A percentile compares a stretch with the other conserved stretches of the same genome.
Evolutionary conservation across 2,797 vertebrate species (phyloP).

Genomic region (Pseudotriccus pelzelni): DNA sequence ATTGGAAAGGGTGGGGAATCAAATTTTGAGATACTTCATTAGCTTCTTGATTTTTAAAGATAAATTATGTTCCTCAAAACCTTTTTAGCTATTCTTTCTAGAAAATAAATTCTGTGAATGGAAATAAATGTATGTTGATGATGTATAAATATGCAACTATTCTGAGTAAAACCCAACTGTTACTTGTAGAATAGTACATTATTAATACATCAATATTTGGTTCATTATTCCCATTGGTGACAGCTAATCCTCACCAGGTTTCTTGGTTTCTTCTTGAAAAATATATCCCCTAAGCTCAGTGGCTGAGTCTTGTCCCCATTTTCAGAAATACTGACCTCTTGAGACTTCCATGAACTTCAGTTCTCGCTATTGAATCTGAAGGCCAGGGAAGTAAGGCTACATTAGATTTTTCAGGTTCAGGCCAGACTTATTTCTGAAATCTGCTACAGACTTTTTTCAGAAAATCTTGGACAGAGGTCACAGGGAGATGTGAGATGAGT

Average conservation of each 20-base stretch:
- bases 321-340: not conserved
- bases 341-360: not conserved
- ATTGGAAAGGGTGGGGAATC: conserved; percentile 14
- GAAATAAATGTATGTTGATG: not conserved
- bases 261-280: not conserved
- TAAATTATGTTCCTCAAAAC: not conserved
- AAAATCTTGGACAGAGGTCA: not conserved
- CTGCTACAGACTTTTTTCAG: not conserved
- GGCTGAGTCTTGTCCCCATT: not conserved
- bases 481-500: not conserved
- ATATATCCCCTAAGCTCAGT: not conserved
- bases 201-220: conserved; percentile 20
- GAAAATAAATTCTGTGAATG: not conserved
- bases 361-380: not conserved
- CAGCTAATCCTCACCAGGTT: not conserved
- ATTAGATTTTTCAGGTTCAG: not conserved
- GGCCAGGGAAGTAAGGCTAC: not conserved
- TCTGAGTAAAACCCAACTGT: conserved; percentile 14
- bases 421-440: not conserved
- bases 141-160: conserved; percentile 39
- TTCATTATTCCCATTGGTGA: not conserved
- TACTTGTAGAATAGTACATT: conserved; percentile 34
- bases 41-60: conserved; percentile 16
- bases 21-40: not conserved
- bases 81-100: not conserved